phyloP scores from a whole-genome alignment of 1,140 invertebrate genomes.

The Latrodectus geometricus region DNA sequence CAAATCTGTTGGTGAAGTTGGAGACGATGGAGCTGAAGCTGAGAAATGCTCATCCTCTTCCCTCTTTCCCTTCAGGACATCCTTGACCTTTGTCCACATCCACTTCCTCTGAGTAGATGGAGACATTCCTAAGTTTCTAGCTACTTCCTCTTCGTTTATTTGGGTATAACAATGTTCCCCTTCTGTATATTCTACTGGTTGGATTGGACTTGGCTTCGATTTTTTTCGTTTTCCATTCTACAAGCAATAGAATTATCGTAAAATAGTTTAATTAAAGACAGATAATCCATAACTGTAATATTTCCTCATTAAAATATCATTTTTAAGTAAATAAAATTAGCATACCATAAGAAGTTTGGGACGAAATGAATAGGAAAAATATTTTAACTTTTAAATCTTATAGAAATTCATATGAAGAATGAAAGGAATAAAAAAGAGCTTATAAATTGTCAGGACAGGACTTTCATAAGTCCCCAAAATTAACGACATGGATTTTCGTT shows the following conservation, averaged over 20 bases:
- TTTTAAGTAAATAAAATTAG: too few relatives aligned
- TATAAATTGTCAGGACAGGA: too few relatives aligned
- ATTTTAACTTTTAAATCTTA: too few relatives aligned
- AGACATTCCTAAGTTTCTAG: conserved; percentile 67
- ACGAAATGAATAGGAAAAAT: too few relatives aligned
- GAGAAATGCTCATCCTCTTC: conserved; percentile 33
- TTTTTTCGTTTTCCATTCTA: conserved; percentile 44
- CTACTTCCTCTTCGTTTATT: not conserved
- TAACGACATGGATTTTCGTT: too few relatives aligned
- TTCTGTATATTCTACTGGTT: conserved; percentile 26
- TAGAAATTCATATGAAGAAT: too few relatives aligned
- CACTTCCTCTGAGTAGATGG: conserved; percentile 70
- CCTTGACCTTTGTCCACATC: conserved; percentile 81
- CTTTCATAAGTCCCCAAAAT: too few relatives aligned
- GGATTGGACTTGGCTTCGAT: conserved; percentile 12
- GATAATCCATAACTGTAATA: too few relatives aligned
- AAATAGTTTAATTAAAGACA: too few relatives aligned
- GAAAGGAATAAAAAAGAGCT: too few relatives aligned
- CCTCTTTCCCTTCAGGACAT: conserved; percentile 75
- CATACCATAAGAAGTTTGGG: too few relatives aligned
- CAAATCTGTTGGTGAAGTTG: conserved; percentile 67
- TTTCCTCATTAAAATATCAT: too few relatives aligned
- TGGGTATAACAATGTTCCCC: not conserved
- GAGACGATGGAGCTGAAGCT: conserved; percentile 77
- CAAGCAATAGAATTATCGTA: not conserved